A percentile compares a stretch with the other conserved stretches of the same genome.
Evolutionary conservation across 2,888 invertebrate genomes (phyloP).

Genomic region (Beris morrisii): DNA sequence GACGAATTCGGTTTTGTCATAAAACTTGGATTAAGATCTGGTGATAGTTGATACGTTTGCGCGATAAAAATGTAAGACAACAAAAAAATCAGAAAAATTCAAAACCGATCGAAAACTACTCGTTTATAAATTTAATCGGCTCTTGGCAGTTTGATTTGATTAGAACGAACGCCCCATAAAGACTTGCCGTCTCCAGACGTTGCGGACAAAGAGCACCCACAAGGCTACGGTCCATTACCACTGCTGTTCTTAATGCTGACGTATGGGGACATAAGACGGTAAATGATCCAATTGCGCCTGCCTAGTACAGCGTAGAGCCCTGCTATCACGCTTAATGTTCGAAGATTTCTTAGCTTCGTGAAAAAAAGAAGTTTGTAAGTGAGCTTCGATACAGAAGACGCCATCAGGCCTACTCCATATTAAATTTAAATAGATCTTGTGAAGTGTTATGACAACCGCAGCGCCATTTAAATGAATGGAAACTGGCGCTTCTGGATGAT

Average conservation of each 20-base stretch:
- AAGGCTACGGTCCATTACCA: constrained; percentile 22
- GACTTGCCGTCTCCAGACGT: constrained; percentile 7
- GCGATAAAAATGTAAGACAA: too few species aligned
- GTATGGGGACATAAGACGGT: constrained; percentile 8
- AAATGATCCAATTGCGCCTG: not conserved
- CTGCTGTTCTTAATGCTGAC: constrained; percentile 24
- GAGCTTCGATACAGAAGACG: not conserved
- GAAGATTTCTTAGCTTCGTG: not conserved
- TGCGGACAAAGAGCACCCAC: constrained; percentile 27
- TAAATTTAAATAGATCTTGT: constrained; percentile 20
- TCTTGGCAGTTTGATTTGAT: constrained; percentile 26
- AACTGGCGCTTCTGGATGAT: constrained; percentile 18
- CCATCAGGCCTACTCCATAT: not conserved
- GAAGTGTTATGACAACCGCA: constrained; percentile 26
- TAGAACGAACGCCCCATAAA: constrained; percentile 24
- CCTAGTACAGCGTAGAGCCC: not conserved
- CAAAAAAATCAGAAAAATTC: not conserved
- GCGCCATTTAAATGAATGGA: constrained; percentile 15
- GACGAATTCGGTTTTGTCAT: too few species aligned
- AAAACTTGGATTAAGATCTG: too few species aligned
- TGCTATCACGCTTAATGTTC: not conserved
- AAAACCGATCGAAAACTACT: not conserved
- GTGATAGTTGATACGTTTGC: not conserved
- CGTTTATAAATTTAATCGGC: constrained; percentile 14
- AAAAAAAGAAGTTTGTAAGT: not conserved